Percentiles rank a stretch among this genome's conserved stretches.
These are phyloP conservation scores for Otocyon megalotis DNA, from an alignment of 2,113 vertebrate genomes.

Conservation along the genomic window DNA sequence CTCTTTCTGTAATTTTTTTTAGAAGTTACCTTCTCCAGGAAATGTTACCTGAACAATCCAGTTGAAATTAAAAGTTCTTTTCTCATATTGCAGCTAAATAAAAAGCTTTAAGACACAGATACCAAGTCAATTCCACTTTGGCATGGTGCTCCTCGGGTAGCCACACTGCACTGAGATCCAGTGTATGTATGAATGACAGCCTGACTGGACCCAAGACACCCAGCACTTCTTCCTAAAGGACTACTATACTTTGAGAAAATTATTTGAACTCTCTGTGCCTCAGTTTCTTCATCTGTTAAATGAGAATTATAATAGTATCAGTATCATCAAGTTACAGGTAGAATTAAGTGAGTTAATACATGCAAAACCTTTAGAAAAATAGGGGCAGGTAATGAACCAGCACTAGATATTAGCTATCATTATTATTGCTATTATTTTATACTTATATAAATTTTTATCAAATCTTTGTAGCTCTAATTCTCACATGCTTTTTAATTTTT, in stretches of 20 bases:
- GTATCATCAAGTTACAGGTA: neutral
- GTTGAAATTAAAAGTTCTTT: constrained; percentile 3
- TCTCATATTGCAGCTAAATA: neutral
- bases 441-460: neutral
- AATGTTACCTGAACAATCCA: neutral
- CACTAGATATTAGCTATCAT: neutral
- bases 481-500: neutral
- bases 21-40: neutral
- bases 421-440: neutral
- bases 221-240: neutral
- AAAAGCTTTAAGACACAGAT: neutral
- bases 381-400: neutral
- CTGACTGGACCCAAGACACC: neutral
- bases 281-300: constrained; percentile 18
- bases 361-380: neutral
- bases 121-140: neutral
- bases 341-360: neutral
- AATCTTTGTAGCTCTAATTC: neutral
- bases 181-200: neutral
- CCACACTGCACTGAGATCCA: neutral
- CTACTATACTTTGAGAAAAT: neutral
- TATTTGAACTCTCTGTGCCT: neutral
- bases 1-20: constrained; percentile 20
- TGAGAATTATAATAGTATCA: neutral
- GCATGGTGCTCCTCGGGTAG: neutral